Evolutionary conservation across 2,113 vertebrate species (phyloP).

Genomic region (Sciurus niger): DNA sequence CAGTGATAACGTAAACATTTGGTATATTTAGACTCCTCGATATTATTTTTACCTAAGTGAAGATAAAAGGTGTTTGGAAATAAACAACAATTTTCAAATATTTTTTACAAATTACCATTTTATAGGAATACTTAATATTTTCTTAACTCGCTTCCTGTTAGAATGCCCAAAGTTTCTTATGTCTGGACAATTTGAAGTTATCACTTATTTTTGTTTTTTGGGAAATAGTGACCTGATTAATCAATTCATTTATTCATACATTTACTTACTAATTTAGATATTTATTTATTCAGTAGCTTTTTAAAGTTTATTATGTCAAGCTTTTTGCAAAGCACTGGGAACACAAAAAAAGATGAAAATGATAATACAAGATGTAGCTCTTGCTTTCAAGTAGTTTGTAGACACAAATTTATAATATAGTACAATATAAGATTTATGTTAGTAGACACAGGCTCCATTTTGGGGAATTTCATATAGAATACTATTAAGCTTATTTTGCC

Average conservation of each 20-base stretch:
- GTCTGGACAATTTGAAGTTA: neutral
- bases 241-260: neutral
- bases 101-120: neutral
- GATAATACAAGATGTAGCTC: neutral
- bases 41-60: neutral
- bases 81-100: neutral
- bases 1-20: neutral
- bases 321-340: neutral
- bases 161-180: neutral
- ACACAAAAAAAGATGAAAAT: neutral
- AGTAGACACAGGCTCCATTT: neutral
- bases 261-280: neutral
- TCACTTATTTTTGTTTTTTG: neutral
- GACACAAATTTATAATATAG: neutral
- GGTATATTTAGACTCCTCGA: neutral
- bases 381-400: neutral
- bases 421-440: neutral
- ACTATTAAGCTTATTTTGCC: neutral
- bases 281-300: constrained; percentile 11
- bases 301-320: constrained; percentile 27
- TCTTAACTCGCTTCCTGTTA: neutral
- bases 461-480: neutral
- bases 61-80: neutral
- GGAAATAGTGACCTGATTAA: neutral
- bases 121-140: neutral